Evolutionary conservation across 2,888 invertebrate species (phyloP).

Genomic region (Eubasilissa splendida): DNA sequence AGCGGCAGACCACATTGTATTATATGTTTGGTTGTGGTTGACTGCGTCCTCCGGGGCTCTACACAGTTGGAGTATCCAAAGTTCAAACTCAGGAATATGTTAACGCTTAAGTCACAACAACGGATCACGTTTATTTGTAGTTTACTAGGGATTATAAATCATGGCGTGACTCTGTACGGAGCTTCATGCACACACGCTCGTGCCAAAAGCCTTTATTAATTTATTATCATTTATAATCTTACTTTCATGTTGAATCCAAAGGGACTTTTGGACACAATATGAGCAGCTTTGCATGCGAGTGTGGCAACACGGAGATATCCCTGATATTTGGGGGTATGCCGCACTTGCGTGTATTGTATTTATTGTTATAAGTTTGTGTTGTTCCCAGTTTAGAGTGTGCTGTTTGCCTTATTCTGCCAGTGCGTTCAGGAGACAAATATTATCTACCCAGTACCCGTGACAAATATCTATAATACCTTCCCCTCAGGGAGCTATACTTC

Average conservation of each 20-base stretch:
- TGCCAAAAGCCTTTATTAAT: slow-evolving; percentile 70
- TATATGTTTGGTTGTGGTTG: slow-evolving; percentile 42
- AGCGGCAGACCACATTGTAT: slow-evolving; percentile 37
- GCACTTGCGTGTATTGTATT: slow-evolving; percentile 73
- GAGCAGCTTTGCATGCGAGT: slow-evolving; percentile 66
- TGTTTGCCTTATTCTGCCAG: slow-evolving; percentile 52
- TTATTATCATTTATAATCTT: slow-evolving; percentile 59
- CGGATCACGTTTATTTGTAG: slow-evolving; percentile 58
- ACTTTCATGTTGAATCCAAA: slow-evolving; percentile 62
- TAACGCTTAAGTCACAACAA: slow-evolving; percentile 59
- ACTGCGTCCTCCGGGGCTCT: slow-evolving; percentile 10
- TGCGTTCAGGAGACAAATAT: neutral
- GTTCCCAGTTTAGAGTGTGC: slow-evolving; percentile 61
- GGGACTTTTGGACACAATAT: slow-evolving; percentile 60
- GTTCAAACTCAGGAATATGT: slow-evolving; percentile 52
- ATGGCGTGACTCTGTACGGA: slow-evolving; percentile 51
- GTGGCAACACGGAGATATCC: slow-evolving; percentile 73
- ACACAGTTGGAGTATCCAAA: slow-evolving; percentile 34
- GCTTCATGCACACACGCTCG: slow-evolving; percentile 66
- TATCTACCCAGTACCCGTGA: neutral
- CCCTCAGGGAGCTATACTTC: neutral
- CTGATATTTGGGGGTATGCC: slow-evolving; percentile 74
- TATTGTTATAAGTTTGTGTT: slow-evolving; percentile 60
- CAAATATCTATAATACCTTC: neutral
- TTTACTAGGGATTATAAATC: slow-evolving; percentile 52